Evolutionary conservation across 2,888 invertebrate species (phyloP).

Genomic region (Nemoura dubitans): DNA sequence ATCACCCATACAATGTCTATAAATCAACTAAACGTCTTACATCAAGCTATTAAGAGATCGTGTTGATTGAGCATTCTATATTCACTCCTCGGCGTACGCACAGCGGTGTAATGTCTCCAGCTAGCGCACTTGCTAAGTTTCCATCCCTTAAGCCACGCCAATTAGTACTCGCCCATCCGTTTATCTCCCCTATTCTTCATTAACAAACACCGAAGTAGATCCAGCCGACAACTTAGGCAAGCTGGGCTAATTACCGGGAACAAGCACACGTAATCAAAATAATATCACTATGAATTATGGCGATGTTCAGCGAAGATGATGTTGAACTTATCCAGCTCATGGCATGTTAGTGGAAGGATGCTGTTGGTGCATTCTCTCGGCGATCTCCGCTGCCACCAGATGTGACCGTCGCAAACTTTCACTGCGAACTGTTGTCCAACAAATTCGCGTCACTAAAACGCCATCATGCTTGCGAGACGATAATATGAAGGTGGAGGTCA

Average conservation of each 20-base stretch:
- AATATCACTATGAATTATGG: neutral
- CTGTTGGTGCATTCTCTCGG: neutral
- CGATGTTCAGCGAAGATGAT: neutral
- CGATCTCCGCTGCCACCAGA: neutral
- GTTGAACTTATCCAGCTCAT: neutral
- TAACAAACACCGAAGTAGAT: slow-evolving; percentile 5
- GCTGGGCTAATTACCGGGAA: neutral
- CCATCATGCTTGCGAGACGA: neutral
- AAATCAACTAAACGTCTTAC: neutral
- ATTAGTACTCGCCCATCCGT: neutral
- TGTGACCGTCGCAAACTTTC: neutral
- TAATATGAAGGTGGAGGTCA: neutral
- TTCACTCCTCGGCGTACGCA: neutral
- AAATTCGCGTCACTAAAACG: neutral
- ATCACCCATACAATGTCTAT: too few species aligned
- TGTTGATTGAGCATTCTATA: neutral
- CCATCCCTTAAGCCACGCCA: neutral
- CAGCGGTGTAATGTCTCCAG: neutral
- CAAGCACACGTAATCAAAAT: neutral
- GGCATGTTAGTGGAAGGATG: neutral
- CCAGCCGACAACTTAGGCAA: neutral
- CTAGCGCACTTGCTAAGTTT: neutral
- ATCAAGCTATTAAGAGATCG: neutral
- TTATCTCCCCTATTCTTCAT: slow-evolving; percentile 4
- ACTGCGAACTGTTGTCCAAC: neutral